phyloP scores from a whole-genome alignment of 1,140 invertebrate genomes.

The Orchestia grillus region DNA sequence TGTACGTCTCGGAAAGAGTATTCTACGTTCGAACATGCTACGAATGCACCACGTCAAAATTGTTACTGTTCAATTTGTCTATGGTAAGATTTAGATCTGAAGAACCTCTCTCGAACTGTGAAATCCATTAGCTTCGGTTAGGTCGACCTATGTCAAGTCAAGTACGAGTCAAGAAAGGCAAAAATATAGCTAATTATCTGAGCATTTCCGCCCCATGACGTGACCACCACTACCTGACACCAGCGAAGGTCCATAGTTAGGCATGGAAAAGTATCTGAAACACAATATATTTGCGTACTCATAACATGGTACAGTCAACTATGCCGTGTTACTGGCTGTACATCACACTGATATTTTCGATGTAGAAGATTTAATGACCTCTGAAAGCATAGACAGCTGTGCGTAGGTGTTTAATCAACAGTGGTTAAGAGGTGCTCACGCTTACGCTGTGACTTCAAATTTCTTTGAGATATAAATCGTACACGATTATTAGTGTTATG shows the following conservation, averaged over 20 bases:
- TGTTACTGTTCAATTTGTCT: background rate
- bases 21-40: background rate
- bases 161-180: background rate
- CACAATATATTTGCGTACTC: background rate
- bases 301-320: background rate
- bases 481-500: too few relatives aligned
- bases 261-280: background rate
- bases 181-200: background rate
- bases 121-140: background rate
- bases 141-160: background rate
- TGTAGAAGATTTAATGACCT: background rate
- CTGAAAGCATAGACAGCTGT: background rate
- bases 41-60: background rate
- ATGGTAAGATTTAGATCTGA: background rate
- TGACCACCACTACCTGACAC: background rate
- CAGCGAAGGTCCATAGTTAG: background rate
- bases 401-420: background rate
- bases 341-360: background rate
- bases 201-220: background rate
- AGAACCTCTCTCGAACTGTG: background rate
- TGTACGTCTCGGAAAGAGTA: background rate
- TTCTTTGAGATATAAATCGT: background rate
- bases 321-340: background rate
- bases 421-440: background rate
- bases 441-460: background rate